Evolutionary conservation across 2,113 vertebrate species (phyloP).

Genomic region (Datnioides undecimradiatus): DNA sequence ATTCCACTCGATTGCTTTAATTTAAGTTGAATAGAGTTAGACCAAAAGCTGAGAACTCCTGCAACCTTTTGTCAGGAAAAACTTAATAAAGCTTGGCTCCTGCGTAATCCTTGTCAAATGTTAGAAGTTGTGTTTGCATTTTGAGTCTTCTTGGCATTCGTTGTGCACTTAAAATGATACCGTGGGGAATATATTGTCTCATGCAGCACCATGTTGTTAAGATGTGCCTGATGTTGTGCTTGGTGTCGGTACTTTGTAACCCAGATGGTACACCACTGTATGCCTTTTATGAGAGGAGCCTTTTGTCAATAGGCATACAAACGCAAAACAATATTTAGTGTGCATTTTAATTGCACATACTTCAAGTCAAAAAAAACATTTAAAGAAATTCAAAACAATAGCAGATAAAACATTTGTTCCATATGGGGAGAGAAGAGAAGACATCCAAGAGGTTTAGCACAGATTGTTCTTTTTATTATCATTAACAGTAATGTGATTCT

Average conservation of each 20-base stretch:
- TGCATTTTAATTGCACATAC: constrained; percentile 72
- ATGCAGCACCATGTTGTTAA: constrained; percentile 42
- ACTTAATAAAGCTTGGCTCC: constrained; percentile 15
- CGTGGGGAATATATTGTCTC: constrained; percentile 45
- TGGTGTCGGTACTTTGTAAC: constrained; percentile 47
- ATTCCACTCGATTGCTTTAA: constrained; percentile 6
- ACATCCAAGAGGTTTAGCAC: constrained; percentile 77
- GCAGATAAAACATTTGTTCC: constrained; percentile 75
- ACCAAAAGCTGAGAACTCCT: constrained; percentile 15
- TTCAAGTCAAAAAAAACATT: constrained; percentile 52
- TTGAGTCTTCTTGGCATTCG: constrained; percentile 24
- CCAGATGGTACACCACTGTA: constrained; percentile 74
- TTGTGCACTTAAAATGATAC: constrained; percentile 54
- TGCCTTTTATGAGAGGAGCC: constrained; percentile 67
- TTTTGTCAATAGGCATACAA: constrained; percentile 48
- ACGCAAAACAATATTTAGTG: constrained; percentile 56
- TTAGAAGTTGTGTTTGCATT: constrained; percentile 38
- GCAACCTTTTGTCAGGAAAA: constrained; percentile 24
- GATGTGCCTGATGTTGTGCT: constrained; percentile 63
- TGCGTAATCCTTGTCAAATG: constrained; percentile 10
- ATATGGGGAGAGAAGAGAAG: constrained; percentile 71
- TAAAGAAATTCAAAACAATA: constrained; percentile 58
- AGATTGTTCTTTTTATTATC: constrained; percentile 86
- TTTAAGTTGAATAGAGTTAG: constrained; percentile 16
- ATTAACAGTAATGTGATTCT: constrained; percentile 84